Evolutionary conservation across 2,888 invertebrate species (phyloP), one percentile per base, ranked within the genome.

Genomic region (Drosophila emarginata): DNA sequence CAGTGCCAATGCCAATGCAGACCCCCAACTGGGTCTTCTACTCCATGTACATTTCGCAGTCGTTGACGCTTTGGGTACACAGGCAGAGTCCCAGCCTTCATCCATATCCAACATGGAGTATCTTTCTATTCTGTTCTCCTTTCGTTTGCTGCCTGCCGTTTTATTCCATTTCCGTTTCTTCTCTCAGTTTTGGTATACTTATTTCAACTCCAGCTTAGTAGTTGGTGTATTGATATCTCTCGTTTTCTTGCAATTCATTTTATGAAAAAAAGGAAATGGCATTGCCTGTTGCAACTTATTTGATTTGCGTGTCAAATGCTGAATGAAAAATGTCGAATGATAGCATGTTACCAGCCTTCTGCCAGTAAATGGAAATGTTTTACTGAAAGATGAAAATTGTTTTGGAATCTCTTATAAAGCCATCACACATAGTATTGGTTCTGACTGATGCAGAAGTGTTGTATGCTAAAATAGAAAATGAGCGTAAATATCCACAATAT

Each of bases 101-200:
- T 32, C 2, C 12, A 21, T 4, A 45, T 45, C 3, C 21, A 21
- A 12, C 21, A 21, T 21, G 18, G 18, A 45, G 21, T 6, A 12
- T 21, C 6, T 12, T 11, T 12, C 18, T 21, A 9, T 39, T 45
- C 15, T 15, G 15, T 40, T 45, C 15, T 18, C 15, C 1, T 18
- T 45, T 21, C 21, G 18, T 21, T 45, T 18, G 45, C 45, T 45
- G 45, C 18, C 45, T 45, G 45, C 45, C 36, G 36, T 36, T 54
- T 54, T 54, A 54, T 54, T 54, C 36, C 54, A 54, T 54, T 54
- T 54, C 54, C 54, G 54, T 32, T 54, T 54, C 18, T 54, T 11
- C 21, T 45, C 14, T 12, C 45, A 45, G 11, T 45, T 45, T 21
- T 45, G 18, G 45, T 45, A 11, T 21, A 36, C 32, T 32, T 54